Conservation (phyloP, 2,888 invertebrate species). For the Hoplodrina ambigua region DNA sequence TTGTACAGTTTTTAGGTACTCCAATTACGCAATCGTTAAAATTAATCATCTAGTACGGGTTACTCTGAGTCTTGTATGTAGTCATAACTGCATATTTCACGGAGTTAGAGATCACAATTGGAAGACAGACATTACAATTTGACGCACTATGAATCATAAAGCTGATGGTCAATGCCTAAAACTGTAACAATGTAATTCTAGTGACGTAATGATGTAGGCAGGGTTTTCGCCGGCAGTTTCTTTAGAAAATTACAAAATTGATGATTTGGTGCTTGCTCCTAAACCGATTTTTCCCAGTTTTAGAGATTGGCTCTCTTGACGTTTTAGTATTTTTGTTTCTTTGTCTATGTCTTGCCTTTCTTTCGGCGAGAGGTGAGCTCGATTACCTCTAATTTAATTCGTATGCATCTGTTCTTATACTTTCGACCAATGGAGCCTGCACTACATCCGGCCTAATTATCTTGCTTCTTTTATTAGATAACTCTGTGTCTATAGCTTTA, state of each 20-base stretch:
- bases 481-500: background rate
- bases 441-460: background rate
- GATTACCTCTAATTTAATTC: background rate
- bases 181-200: constrained; percentile 9
- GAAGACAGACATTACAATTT: constrained; percentile 24
- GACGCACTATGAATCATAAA: constrained; percentile 40
- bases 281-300: too few relatives aligned
- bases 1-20: background rate
- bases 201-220: background rate
- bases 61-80: background rate
- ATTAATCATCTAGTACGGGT: background rate
- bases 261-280: background rate
- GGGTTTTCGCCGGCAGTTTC: background rate
- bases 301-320: background rate
- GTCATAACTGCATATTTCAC: constrained; percentile 28
- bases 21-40: background rate
- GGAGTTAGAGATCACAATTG: constrained; percentile 13
- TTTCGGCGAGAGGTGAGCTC: background rate
- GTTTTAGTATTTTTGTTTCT: background rate
- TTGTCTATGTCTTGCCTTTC: background rate
- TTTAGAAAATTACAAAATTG: background rate
- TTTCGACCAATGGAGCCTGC: background rate
- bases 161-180: constrained; percentile 9
- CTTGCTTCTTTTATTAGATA: background rate
- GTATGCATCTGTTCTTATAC: background rate